Evolutionary conservation across 2,113 vertebrate species (phyloP).

Genomic region (Otus sunia): DNA sequence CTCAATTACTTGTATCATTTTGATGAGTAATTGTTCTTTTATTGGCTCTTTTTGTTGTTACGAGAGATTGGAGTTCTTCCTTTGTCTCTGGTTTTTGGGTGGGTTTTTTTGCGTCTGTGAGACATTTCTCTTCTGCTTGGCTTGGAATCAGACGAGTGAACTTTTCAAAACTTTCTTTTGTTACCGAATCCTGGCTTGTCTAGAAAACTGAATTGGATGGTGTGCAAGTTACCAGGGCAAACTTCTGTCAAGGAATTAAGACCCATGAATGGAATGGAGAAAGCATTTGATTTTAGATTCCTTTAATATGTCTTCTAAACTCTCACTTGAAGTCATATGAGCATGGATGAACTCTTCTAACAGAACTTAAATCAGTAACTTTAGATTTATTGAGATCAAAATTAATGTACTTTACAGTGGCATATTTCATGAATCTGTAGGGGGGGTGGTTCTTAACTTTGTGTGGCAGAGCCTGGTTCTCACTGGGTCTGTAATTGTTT

Average conservation of each 20-base stretch:
- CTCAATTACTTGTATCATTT: conserved; percentile 7
- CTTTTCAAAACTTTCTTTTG: neutral
- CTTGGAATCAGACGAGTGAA: neutral
- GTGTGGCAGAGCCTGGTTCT: neutral
- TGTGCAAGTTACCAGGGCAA: neutral
- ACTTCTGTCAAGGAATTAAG: neutral
- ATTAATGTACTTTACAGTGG: neutral
- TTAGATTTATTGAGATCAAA: neutral
- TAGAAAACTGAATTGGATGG: neutral
- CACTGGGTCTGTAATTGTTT: neutral
- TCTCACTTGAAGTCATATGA: neutral
- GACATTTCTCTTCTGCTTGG: conserved; percentile 11
- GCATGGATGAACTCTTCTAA: neutral
- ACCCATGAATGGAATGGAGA: neutral
- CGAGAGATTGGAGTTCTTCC: neutral
- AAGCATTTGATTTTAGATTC: neutral
- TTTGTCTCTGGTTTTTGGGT: neutral
- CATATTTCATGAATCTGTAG: neutral
- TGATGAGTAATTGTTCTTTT: neutral
- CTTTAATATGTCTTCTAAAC: neutral
- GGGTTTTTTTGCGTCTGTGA: neutral
- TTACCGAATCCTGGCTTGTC: neutral
- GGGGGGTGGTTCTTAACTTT: neutral
- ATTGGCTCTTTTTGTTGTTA: neutral
- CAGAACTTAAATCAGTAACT: neutral